Percentiles rank a stretch among this genome's conserved stretches.
These are phyloP conservation scores for Monopterus albus DNA, from an alignment of 2,113 vertebrate genomes.

Conservation along the genomic window DNA sequence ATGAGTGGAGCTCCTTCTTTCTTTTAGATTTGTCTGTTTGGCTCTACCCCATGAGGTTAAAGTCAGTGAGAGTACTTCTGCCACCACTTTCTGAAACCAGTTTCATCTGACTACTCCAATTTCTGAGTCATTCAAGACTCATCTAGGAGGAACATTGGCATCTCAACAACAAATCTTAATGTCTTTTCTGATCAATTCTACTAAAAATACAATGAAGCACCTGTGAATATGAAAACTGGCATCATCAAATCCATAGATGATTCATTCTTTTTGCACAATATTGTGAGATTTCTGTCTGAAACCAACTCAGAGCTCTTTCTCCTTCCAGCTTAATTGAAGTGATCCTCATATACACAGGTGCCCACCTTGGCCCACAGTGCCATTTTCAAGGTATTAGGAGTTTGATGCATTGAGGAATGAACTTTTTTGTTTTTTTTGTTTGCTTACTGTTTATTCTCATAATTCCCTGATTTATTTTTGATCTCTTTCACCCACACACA, in stretches of 20 bases:
- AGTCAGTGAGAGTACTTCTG: background rate
- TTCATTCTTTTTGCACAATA: background rate
- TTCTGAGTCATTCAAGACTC: background rate
- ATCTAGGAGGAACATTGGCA: background rate
- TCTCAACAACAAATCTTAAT: background rate
- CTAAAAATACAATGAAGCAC: background rate
- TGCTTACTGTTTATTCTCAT: constrained; percentile 2
- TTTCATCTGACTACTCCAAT: background rate
- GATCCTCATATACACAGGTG: background rate
- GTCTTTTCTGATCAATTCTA: background rate
- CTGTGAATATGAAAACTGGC: constrained; percentile 2
- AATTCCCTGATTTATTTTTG: background rate
- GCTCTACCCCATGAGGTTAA: background rate
- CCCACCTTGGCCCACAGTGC: background rate
- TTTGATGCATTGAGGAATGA: background rate
- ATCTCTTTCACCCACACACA: background rate
- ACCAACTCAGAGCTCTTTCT: background rate
- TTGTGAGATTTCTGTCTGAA: background rate
- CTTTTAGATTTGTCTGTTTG: too few species aligned
- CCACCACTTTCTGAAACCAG: too few species aligned
- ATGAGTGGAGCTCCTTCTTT: too few species aligned
- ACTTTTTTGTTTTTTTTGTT: too few species aligned
- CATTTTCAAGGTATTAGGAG: background rate
- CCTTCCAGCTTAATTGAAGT: background rate
- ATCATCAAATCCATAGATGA: background rate